Base-by-base conservation (phyloP, 2,113 vertebrate species). In the Capra hircus region DNA sequence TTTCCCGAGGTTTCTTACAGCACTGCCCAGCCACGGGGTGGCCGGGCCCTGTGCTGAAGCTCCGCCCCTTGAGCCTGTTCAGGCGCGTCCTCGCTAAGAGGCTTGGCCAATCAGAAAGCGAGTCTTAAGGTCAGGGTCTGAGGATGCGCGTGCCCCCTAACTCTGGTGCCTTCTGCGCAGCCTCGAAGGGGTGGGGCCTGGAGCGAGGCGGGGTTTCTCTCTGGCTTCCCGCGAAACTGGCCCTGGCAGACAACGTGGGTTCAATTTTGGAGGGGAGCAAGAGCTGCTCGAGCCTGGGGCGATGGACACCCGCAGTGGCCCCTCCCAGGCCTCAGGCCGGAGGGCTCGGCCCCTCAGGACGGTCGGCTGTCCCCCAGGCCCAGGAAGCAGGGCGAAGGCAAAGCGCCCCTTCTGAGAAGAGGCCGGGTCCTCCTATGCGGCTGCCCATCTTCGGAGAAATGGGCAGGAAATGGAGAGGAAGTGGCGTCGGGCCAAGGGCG, bases 1-100 rank as follows among this genome's bases (percentile, higher is more conserved):
- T 48, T 64, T 30, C 33, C 28, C 10, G 36, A 64, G 21, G 30
- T 13, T 25, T 6, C 67, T 30, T 8, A 3, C 4, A 3, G 33
- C 5, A 27, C 7, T 28, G 11, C 7, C 9, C 2, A 36, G 52
- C 40, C 62, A 7, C 0, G 1, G 43, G 17, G 33, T 45, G 33
- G 71, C 48, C 4, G 15, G 53, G 6, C 11, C 19, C 57, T 19
- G 2, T 1, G 55, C 7, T 1, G 45, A 64, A 88, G 55, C 62
- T 6, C 55, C 28, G 13, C 40, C 82, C 52, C 40, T 77, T 5
- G 0, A 5, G 1, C 11, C 2, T 33, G 53, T 25, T 3, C 16
- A 1, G 4, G 48, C 0, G 2, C 28, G 12, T 40, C 7, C 3
- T 11, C 11, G 21, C n/a, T 1, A 6, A 36, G 10, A 57, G 0